These are phyloP conservation scores for Pachyrhynchus sulphureomaculatus DNA, from an alignment of 1,140 invertebrate species.

Conservation along the genomic window DNA sequence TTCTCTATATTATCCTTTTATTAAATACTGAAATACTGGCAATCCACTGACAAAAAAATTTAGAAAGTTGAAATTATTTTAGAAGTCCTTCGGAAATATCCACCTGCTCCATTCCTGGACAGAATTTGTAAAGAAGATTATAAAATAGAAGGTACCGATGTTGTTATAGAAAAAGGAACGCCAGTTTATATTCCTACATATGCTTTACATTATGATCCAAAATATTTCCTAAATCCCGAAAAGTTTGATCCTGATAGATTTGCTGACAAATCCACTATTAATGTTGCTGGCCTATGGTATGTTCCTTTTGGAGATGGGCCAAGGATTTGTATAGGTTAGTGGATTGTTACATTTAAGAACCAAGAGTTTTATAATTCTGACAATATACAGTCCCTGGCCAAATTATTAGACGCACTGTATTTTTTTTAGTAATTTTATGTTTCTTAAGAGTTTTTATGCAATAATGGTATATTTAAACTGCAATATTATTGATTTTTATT, in stretches of 20 bases:
- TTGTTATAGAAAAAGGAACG: conserved; percentile 50
- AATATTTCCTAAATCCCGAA: conserved; percentile 52
- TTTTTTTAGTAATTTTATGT: no score
- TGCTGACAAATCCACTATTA: conserved; percentile 36
- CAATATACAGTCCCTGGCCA: no score
- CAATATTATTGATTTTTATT: no score
- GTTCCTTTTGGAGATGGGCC: conserved; percentile 34
- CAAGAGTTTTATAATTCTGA: no score
- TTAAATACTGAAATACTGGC: no score
- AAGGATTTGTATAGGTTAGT: conserved; percentile 26
- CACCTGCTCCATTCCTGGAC: conserved; percentile 52
- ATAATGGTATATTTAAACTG: no score
- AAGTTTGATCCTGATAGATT: conserved; percentile 54
- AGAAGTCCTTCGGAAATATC: conserved; percentile 57
- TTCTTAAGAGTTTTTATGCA: no score
- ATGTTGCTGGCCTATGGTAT: conserved; percentile 9
- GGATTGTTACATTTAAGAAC: no score
- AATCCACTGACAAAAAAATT: no score
- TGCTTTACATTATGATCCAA: conserved; percentile 43
- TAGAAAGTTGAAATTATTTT: no score
- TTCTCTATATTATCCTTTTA: no score
- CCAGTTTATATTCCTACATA: conserved; percentile 52
- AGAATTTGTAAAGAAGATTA: conserved; percentile 53
- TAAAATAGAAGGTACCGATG: conserved; percentile 50
- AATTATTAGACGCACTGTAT: no score